A percentile compares a stretch with the other conserved stretches of the same genome.
Evolutionary conservation across 1,140 invertebrate species (phyloP).

Genomic region (Penaeus indicus): DNA sequence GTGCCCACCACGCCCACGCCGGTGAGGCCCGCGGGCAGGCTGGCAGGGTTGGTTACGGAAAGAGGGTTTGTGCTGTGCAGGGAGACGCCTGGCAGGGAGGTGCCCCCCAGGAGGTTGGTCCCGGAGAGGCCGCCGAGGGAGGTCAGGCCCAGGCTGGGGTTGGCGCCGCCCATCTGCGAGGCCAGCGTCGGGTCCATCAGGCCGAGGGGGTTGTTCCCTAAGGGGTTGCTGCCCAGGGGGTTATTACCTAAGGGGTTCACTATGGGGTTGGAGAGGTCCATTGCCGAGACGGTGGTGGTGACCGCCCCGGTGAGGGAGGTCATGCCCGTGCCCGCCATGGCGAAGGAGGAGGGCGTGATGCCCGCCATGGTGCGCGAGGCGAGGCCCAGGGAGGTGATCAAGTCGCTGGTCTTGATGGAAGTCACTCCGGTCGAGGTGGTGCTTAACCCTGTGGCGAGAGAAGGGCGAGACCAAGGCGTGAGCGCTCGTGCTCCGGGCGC

Average conservation of each 20-base stretch:
- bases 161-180: neutral
- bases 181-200: slow-evolving; percentile 37
- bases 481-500: neutral
- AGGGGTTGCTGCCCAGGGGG: slow-evolving; percentile 29
- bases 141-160: slow-evolving; percentile 3
- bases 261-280: slow-evolving; percentile 61
- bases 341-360: slow-evolving; percentile 30
- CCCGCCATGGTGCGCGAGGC: neutral
- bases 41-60: neutral
- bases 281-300: slow-evolving; percentile 56
- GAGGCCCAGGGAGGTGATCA: slow-evolving; percentile 41
- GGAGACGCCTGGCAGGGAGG: neutral
- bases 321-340: neutral
- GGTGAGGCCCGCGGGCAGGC: neutral
- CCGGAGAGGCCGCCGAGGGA: slow-evolving; percentile 28
- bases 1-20: slow-evolving; percentile 29
- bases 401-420: slow-evolving; percentile 45
- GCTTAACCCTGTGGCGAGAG: slow-evolving; percentile 38
- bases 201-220: slow-evolving; percentile 46
- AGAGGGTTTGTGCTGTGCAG: slow-evolving; percentile 48
- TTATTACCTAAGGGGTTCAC: slow-evolving; percentile 54
- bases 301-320: neutral
- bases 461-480: slow-evolving; percentile 20
- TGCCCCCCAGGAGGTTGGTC: neutral
- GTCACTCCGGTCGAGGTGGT: slow-evolving; percentile 40